A percentile compares a stretch with the other conserved stretches of the same genome.
Evolutionary conservation across 1,140 invertebrate species (phyloP).

Genomic region (Telenomus remus): DNA sequence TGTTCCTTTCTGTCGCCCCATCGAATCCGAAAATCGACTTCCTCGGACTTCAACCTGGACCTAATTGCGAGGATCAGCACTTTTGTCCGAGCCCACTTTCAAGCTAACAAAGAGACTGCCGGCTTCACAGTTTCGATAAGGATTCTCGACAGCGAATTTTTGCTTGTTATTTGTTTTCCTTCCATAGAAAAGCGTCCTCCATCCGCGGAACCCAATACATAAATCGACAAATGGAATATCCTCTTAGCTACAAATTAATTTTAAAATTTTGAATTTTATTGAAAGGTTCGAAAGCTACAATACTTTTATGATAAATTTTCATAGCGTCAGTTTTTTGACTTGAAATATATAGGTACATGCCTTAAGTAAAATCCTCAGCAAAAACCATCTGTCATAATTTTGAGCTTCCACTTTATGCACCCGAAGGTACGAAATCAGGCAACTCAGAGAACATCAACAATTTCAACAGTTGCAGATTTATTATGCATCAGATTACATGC

Average conservation of each 20-base stretch:
- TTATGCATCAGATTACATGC: constrained; percentile 53
- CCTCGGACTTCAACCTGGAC: constrained; percentile 31
- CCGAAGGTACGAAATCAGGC: neutral
- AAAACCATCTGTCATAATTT: neutral
- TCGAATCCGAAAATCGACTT: constrained; percentile 49
- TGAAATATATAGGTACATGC: too few relatives aligned
- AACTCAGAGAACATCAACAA: constrained; percentile 31
- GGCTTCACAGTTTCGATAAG: constrained; percentile 30
- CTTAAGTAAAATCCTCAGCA: neutral
- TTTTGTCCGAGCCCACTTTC: constrained; percentile 28
- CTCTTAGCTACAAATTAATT: too few relatives aligned
- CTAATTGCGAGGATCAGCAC: constrained; percentile 54
- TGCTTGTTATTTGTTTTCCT: constrained; percentile 38
- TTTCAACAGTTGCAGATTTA: constrained; percentile 46
- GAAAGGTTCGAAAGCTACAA: too few relatives aligned
- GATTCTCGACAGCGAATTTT: constrained; percentile 1
- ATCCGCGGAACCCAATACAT: neutral
- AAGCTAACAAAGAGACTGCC: constrained; percentile 47
- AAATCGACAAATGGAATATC: neutral
- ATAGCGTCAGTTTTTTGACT: too few relatives aligned
- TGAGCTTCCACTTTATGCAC: neutral
- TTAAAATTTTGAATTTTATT: too few relatives aligned
- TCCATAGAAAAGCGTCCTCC: constrained; percentile 2
- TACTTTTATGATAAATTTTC: too few relatives aligned
- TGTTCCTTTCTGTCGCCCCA: constrained; percentile 45